Base-by-base conservation (phyloP, 1,140 invertebrate species). In the Carposina sasakii region DNA sequence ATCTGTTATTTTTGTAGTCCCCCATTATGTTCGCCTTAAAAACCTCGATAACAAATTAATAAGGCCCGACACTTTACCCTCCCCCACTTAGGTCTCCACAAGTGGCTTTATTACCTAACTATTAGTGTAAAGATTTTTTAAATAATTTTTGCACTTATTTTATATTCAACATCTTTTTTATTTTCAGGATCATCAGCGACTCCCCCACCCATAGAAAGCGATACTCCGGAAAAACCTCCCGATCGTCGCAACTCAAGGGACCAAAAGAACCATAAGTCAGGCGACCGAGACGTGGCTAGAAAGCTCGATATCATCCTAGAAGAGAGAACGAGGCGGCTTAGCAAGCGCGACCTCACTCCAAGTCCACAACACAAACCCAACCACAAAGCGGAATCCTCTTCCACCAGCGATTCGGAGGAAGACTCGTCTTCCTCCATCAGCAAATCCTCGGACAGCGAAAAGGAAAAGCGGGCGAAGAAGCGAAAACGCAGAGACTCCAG, bases 141-240 rank as follows among this genome's bases (percentile, higher is more conserved):
- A n/a, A n/a, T n/a, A n/a, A n/a, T n/a, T n/a, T n/a, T n/a, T n/a
- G n/a, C 17, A 20, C 20, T 8, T 24, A 21, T 26, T 23, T 12
- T 10, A 4, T 51, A 52, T 26, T 40, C 10, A 34, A 17, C n/a
- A 37, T 28, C 4, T 42, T 45, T 21, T 40, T 52, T 24, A 33
- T 24, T 60, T 65, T 42, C 48, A 83, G 76, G 71, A 42, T 66
- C 66, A 3, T 81, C 79, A n/a, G 67, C 63, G 13, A 81, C 79
- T 12, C 79, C 79, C 2, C 76, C 76, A 1, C 75, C 76, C 0
- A 24, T 64, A 12, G 76, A 81, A n/a, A 55, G 62, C 22, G 74
- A 78, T 3, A 81, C 74, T 1, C 74, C 76, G 0, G 72, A 81
- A 44, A 81, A 75, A 44, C 57, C 64, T 51, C 54, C 55, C n/a